Conservation (phyloP, 2,888 invertebrate species). For the Microctonus hyperodae region DNA sequence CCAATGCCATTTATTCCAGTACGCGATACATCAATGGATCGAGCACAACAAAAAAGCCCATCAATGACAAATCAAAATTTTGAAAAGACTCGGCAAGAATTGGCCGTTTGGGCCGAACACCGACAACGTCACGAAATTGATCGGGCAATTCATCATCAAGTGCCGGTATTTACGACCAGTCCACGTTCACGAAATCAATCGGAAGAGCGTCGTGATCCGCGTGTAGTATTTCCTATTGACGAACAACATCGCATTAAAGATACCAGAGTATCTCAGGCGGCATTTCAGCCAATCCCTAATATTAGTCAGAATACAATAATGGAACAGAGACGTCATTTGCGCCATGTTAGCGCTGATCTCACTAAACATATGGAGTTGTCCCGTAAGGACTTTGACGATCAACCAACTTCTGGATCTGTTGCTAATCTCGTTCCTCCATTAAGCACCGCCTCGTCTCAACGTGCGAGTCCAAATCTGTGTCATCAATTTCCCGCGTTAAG, state of each 20-base stretch:
- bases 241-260: slow-evolving; percentile 53
- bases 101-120: slow-evolving; percentile 61
- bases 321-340: slow-evolving; percentile 59
- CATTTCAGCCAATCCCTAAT: slow-evolving; percentile 59
- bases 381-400: slow-evolving; percentile 60
- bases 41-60: slow-evolving; percentile 56
- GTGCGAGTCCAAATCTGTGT: slow-evolving; percentile 57
- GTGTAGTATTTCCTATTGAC: slow-evolving; percentile 32
- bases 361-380: slow-evolving; percentile 60
- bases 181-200: slow-evolving; percentile 57
- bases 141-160: slow-evolving; percentile 47
- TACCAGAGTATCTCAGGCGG: slow-evolving; percentile 52
- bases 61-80: slow-evolving; percentile 57
- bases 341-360: slow-evolving; percentile 60
- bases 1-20: slow-evolving; percentile 60
- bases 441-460: slow-evolving; percentile 48
- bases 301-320: slow-evolving; percentile 60
- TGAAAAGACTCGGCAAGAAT: slow-evolving; percentile 59
- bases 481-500: slow-evolving; percentile 57
- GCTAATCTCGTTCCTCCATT: slow-evolving; percentile 54
- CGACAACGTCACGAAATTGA: slow-evolving; percentile 60
- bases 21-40: slow-evolving; percentile 54
- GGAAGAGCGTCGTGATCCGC: slow-evolving; percentile 53
- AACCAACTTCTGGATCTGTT: slow-evolving; percentile 57
- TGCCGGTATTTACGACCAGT: slow-evolving; percentile 53